A percentile compares a stretch with the other conserved stretches of the same genome.
phyloP scores from a whole-genome alignment of 2,888 invertebrate species.

The Rhogogaster chlorosoma region DNA sequence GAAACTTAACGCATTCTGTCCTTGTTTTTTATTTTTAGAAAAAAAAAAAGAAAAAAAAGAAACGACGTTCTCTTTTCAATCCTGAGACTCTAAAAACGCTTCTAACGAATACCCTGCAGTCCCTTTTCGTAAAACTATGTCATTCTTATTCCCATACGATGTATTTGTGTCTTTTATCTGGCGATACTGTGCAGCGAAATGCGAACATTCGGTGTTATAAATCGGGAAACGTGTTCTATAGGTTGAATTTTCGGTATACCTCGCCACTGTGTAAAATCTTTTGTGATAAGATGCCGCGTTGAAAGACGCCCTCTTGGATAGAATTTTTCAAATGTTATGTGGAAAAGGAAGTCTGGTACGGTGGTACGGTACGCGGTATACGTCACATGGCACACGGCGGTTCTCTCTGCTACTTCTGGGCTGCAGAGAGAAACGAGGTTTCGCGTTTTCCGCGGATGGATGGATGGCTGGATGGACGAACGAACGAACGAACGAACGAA shows the following conservation, averaged over 20 bases:
- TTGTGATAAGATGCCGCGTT: slow-evolving; percentile 41
- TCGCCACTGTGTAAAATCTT: slow-evolving; percentile 43
- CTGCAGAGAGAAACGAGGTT: slow-evolving; percentile 24
- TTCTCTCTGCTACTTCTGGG: not conserved
- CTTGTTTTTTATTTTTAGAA: not conserved
- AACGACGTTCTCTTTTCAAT: not conserved
- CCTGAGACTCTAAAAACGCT: not conserved
- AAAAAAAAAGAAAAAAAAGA: too few species aligned
- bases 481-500: slow-evolving; percentile 31
- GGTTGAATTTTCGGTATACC: slow-evolving; percentile 18
- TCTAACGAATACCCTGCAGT: not conserved
- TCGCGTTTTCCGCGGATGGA: slow-evolving; percentile 25
- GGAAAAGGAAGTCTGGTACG: slow-evolving; percentile 38
- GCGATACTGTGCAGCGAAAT: not conserved
- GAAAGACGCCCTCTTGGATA: slow-evolving; percentile 38
- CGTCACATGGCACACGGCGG: slow-evolving; percentile 25
- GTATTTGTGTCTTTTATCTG: not conserved
- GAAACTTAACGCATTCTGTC: not conserved
- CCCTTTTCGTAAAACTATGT: not conserved
- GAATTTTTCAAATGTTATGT: slow-evolving; percentile 44
- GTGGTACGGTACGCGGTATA: not conserved
- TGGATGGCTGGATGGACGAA: slow-evolving; percentile 18
- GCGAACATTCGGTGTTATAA: slow-evolving; percentile 9
- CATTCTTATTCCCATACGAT: not conserved
- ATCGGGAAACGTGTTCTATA: not conserved